A percentile compares a stretch with the other conserved stretches of the same genome.
phyloP scores from a whole-genome alignment of 1,140 invertebrate genomes.

The Lepidotrigona ventralis region DNA sequence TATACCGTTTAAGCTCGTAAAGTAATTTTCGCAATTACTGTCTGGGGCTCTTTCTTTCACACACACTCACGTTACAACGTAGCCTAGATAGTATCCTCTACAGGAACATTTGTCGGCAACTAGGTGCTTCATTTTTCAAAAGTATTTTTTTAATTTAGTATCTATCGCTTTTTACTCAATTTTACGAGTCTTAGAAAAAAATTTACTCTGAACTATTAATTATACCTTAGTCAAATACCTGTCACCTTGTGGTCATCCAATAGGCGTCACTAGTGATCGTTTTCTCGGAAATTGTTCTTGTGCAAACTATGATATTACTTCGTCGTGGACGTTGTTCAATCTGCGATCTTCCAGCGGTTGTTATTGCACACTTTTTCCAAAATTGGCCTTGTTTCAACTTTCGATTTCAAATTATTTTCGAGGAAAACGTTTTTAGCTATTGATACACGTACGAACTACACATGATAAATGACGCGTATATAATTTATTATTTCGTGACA shows the following conservation, averaged over 20 bases:
- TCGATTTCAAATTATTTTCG: not conserved
- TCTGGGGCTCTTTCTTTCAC: no score
- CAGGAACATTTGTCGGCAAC: not conserved
- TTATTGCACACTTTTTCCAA: slow-evolving; percentile 28
- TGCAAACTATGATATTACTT: no score
- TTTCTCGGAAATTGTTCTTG: no score
- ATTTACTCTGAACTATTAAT: not conserved
- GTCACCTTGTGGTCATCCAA: not conserved
- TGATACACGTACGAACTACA: not conserved
- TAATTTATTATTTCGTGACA: slow-evolving; percentile 37
- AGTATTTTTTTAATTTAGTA: not conserved
- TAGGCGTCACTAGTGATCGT: slow-evolving; percentile 12
- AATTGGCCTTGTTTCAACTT: not conserved
- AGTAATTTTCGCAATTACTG: no score
- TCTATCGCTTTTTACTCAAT: not conserved
- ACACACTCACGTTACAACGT: no score
- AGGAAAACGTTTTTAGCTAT: not conserved
- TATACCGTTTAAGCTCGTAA: no score
- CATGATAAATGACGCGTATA: not conserved
- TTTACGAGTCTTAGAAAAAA: not conserved
- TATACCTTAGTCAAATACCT: not conserved
- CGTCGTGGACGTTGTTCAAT: no score
- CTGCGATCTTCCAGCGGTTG: no score
- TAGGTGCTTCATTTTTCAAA: not conserved
- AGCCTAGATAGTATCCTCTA: no score